These are phyloP conservation scores for Phyllostomus hastatus DNA, from an alignment of 2,113 vertebrate species.

Conservation along the genomic window DNA sequence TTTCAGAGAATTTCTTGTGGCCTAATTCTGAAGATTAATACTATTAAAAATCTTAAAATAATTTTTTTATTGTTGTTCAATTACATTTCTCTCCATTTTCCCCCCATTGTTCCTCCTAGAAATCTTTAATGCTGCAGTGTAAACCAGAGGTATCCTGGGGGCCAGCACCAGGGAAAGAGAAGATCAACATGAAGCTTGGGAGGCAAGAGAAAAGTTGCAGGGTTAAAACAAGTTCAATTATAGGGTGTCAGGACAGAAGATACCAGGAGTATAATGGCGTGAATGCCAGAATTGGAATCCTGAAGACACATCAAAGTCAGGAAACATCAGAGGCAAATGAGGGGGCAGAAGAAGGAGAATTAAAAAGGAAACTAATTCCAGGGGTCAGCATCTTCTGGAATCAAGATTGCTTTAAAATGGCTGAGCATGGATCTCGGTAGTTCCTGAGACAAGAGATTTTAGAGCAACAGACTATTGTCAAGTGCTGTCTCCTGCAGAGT, in stretches of 20 bases:
- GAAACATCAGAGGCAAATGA: conserved; percentile 75
- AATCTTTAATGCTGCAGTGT: neutral
- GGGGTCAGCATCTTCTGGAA: conserved; percentile 66
- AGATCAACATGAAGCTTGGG: conserved; percentile 1
- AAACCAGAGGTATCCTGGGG: neutral
- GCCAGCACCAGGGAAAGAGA: neutral
- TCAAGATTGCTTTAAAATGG: conserved; percentile 65
- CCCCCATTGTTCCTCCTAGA: no score
- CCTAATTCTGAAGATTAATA: neutral
- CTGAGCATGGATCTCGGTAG: conserved; percentile 37
- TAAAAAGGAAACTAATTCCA: conserved; percentile 73
- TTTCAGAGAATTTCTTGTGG: neutral
- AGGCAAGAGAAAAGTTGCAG: conserved; percentile 55
- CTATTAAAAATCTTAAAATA: neutral
- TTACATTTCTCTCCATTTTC: no score
- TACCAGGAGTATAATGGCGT: conserved; percentile 45
- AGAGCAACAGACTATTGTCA: conserved; percentile 36
- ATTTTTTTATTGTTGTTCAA: no score
- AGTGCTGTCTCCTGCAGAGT: neutral
- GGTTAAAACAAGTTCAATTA: conserved; percentile 75
- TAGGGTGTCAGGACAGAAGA: conserved; percentile 69
- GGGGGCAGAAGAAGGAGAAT: conserved; percentile 57
- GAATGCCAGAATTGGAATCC: conserved; percentile 71
- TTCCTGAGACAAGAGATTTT: conserved; percentile 9
- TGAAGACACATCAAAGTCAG: conserved; percentile 73